Conservation (phyloP, 1,140 invertebrate genomes). For the Gerris buenoi region DNA sequence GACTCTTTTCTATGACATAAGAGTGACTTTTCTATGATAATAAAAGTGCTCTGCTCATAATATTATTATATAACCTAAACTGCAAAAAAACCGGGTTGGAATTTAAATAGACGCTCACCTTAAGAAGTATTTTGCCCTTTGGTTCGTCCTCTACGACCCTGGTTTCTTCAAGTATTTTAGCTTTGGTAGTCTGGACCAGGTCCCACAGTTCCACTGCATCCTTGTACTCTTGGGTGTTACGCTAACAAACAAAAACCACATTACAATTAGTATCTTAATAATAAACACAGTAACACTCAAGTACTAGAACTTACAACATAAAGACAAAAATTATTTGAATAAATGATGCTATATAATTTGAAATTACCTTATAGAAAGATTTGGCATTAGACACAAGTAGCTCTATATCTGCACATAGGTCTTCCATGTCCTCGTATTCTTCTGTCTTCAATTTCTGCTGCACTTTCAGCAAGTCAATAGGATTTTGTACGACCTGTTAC, state of each 20-base stretch:
- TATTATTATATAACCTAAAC: too few relatives aligned
- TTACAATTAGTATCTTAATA: too few relatives aligned
- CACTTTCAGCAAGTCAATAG: constrained; percentile 84
- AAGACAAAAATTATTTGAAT: too few relatives aligned
- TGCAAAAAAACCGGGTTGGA: too few relatives aligned
- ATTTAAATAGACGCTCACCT: too few relatives aligned
- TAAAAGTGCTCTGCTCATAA: too few relatives aligned
- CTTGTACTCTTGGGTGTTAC: constrained; percentile 69
- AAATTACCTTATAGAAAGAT: constrained; percentile 74
- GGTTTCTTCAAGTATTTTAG: constrained; percentile 33
- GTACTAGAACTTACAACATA: too few relatives aligned
- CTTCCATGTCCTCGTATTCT: constrained; percentile 78
- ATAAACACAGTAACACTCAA: too few relatives aligned
- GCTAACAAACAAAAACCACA: too few relatives aligned
- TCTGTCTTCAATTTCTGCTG: constrained; percentile 94
- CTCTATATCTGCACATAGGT: constrained; percentile 72
- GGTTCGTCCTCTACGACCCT: constrained; percentile 26
- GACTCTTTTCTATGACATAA: too few relatives aligned
- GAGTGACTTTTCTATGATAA: too few relatives aligned
- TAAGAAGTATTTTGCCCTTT: constrained; percentile 42
- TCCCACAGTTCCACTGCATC: constrained; percentile 86
- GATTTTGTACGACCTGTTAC: constrained; percentile 61
- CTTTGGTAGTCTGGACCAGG: constrained; percentile 46
- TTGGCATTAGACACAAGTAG: constrained; percentile 81
- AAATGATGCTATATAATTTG: too few relatives aligned